A percentile compares a stretch with the other conserved stretches of the same genome.
These are phyloP conservation scores for Salminus brasiliensis DNA, from an alignment of 2,113 vertebrate species.

Conservation along the genomic window DNA sequence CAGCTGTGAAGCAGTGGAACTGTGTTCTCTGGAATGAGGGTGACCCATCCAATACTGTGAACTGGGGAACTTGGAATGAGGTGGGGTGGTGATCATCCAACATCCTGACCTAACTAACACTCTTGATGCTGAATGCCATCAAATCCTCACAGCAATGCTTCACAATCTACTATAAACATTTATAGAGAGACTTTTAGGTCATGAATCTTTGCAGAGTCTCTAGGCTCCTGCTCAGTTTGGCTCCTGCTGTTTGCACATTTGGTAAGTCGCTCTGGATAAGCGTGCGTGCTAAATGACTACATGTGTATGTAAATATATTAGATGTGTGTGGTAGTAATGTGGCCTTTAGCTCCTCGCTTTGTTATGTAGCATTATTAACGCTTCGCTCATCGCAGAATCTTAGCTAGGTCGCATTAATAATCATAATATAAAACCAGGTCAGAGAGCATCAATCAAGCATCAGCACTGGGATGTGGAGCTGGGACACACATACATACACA, in stretches of 20 bases:
- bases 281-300: neutral
- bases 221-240: neutral
- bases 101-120: no score
- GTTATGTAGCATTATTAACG: conserved; percentile 38
- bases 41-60: no score
- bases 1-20: no score
- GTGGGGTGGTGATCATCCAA: no score
- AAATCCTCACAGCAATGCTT: no score
- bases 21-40: no score
- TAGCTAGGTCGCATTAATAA: conserved; percentile 44
- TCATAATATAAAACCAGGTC: conserved; percentile 39
- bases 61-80: no score
- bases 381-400: conserved; percentile 19
- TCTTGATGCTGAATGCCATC: no score
- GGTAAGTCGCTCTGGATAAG: neutral
- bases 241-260: neutral
- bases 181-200: neutral
- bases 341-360: neutral
- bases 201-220: neutral
- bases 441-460: conserved; percentile 33
- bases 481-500: neutral
- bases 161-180: no score
- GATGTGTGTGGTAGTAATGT: neutral
- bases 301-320: neutral
- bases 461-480: neutral